Evolutionary conservation across 2,888 invertebrate species (phyloP), one percentile per base, ranked within the genome.

Genomic region (Tachina lurida): DNA sequence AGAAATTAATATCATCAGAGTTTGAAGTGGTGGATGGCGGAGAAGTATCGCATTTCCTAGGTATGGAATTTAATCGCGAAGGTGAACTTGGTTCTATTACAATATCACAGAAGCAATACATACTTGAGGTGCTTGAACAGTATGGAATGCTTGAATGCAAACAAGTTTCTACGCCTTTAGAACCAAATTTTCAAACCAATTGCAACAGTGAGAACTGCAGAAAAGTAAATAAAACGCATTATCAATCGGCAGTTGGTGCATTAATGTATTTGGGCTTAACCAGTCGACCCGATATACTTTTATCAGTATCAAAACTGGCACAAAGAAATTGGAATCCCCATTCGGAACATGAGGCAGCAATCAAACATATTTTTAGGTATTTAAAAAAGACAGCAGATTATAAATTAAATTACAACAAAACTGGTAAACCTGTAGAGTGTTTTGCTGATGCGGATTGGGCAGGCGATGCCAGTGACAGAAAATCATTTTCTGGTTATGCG

Each of bases 251-350:
- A n/a, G 19, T 74, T 1, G 63, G 54, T 39, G 19, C 45, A 1
- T 41, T 87, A 10, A 85, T 88, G 87, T 87, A 56, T 19, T 56
- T 56, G 54, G 54, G 9, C 19, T 56, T 56, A 19, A 19, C 54
- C 19, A 56, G 85, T 60, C 70, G 87, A 1, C 86, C 87, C 2
- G 87, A 88, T 68, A 87, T 87, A n/a, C 39, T 75, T 0, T 78
- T 86, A 39, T 87, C 87, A 1, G 84, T 86, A 0, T n/a, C 80
- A 2, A 87, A 88, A 39, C 62, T 87, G 12, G 65, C 78, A 0
- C 85, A 87, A 70, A 62, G 65, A 19, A 87, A 87, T 49, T 54
- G 71, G 12, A 56, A 87, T 52, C 85, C 84, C 3, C 88, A 84
- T 19, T 15, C 68, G 22, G 84, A 87, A 47, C 86, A 86, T 12